phyloP scores from a whole-genome alignment of 1,140 invertebrate species.

The Heliconius hewitsoni region DNA sequence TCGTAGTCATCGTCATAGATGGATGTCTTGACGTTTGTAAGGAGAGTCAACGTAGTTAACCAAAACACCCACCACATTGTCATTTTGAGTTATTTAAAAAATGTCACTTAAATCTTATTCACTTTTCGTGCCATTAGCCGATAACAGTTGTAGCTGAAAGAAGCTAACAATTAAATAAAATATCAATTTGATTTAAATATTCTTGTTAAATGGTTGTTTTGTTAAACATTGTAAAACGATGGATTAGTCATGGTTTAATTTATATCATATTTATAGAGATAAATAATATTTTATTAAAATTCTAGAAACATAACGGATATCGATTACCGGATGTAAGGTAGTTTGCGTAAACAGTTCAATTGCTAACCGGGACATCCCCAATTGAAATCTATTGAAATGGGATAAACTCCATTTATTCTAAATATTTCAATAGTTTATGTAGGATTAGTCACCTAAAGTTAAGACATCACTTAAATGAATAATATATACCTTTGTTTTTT shows the following conservation, averaged over 20 bases:
- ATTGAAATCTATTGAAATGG: conserved; percentile 37
- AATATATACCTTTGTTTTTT: too few relatives aligned
- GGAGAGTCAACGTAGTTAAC: conserved; percentile 42
- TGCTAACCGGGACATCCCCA: conserved; percentile 30
- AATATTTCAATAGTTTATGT: conserved; percentile 1
- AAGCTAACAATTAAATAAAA: conserved; percentile 4
- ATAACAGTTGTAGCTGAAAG: conserved; percentile 18
- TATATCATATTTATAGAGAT: neutral
- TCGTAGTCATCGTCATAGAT: conserved; percentile 75
- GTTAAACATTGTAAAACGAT: neutral
- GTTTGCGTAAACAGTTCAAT: conserved; percentile 22
- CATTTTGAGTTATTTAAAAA: conserved; percentile 41
- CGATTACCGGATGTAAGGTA: neutral
- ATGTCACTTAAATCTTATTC: conserved; percentile 8
- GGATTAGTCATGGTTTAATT: neutral
- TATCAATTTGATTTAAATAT: neutral
- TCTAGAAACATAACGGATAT: neutral
- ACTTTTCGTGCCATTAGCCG: conserved; percentile 3
- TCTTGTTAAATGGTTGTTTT: neutral
- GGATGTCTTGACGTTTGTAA: conserved; percentile 51
- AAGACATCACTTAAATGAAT: too few relatives aligned
- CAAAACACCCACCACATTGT: conserved; percentile 53
- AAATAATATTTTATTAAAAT: neutral
- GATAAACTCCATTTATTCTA: conserved; percentile 35
- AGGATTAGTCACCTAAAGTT: too few relatives aligned